Base-by-base conservation (phyloP, 2,888 invertebrate species). In the Cetonia aurata region DNA sequence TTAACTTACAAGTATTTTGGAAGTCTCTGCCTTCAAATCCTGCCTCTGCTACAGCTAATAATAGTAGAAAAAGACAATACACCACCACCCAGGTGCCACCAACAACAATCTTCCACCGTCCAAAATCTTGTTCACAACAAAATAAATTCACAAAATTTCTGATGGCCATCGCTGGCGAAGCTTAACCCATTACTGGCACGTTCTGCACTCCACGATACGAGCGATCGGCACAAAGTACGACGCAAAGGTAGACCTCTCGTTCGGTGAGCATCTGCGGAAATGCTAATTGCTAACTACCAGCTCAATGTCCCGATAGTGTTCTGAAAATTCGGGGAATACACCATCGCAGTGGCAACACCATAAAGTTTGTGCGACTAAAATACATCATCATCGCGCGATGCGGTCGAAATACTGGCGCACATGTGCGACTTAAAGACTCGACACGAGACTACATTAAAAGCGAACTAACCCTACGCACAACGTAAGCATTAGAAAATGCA, bases 371-470 rank as follows among this genome's bases (percentile, higher is more conserved):
- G 66, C 72, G 70, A 71, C 72, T 68, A 70, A 73, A 75, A 73
- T 71, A 69, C 74, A 74, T 75, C 72, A 74, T 75, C 72, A 25
- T 25, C 71, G 59, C 50, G 13, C 15, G 19, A 10, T 50, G n/a
- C 37, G 42, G 17, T 41, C 57, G 41, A 37, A 57, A 56, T 13
- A 37, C 17, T 71, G 59, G 48, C 15, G 56, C 67, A 59, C 59
- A 59, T 59, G 59, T 69, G 59, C 41, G 69, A 25, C 13, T 68
- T 57, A 52, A 15, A 37, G 37, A 69, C 52, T 69, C 69, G 52
- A 52, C 50, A 33, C 19, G 56, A 2, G 52, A 41, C 69, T 44
- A 69, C 60, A 69, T 69, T 69, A 59, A 52, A 25, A 69, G 59
- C 59, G 60, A 69, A 69, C 69, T 69, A 69, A 69, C 69, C 69